Evolutionary conservation across 2,797 vertebrate species (phyloP).

Genomic region (Synaphobranchus kaupii): DNA sequence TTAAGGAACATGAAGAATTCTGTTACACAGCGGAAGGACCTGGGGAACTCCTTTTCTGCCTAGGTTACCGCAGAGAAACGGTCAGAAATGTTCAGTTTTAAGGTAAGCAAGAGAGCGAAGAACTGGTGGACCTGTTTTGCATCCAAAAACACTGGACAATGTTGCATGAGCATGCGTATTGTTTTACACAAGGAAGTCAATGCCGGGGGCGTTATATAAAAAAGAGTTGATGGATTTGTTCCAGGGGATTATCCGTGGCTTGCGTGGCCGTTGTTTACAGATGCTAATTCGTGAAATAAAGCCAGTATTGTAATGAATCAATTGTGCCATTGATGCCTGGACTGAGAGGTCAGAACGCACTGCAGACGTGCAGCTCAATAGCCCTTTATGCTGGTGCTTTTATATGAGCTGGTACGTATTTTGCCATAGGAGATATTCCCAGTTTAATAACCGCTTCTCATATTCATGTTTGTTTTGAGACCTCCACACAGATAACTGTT

Average conservation of each 20-base stretch:
- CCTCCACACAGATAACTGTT: background rate
- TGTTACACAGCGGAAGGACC: background rate
- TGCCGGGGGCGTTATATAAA: background rate
- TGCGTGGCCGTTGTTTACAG: conserved; percentile 17
- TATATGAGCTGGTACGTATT: background rate
- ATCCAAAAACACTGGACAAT: background rate
- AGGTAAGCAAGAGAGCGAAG: background rate
- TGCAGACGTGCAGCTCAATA: conserved; percentile 3
- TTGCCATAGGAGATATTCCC: conserved; percentile 9
- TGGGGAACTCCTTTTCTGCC: background rate
- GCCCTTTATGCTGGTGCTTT: background rate
- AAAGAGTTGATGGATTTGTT: background rate
- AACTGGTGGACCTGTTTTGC: background rate
- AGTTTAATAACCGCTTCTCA: background rate
- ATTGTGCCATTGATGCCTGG: conserved; percentile 8
- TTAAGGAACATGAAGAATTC: background rate
- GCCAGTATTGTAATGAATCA: conserved; percentile 6
- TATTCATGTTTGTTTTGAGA: background rate
- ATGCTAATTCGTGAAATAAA: conserved; percentile 13
- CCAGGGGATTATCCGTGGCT: background rate
- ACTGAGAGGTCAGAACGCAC: background rate
- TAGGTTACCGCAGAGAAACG: background rate
- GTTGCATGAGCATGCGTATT: background rate
- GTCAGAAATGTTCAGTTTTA: conserved; percentile 16
- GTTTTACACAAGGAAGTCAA: background rate